phyloP scores from a whole-genome alignment of 2,113 vertebrate genomes.

The Triplophysa tibetana region DNA sequence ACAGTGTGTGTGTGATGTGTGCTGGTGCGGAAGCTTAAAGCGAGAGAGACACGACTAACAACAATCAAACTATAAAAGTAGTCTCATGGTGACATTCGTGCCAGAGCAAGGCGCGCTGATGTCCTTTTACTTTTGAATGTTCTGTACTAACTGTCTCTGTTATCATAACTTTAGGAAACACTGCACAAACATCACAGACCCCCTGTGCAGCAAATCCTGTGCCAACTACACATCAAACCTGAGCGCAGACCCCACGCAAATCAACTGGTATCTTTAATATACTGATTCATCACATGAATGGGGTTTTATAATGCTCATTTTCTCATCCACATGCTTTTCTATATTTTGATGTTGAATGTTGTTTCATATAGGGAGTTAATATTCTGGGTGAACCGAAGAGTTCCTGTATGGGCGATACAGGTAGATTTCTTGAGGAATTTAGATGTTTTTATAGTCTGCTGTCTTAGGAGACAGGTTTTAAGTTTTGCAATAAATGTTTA shows the following conservation, averaged over 20 bases:
- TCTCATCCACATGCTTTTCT: neutral
- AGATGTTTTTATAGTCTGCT: too few relatives aligned
- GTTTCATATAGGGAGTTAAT: constrained; percentile 67
- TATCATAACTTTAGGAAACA: constrained; percentile 41
- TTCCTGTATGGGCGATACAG: constrained; percentile 92
- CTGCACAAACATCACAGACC: constrained; percentile 44
- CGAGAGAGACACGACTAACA: constrained; percentile 27
- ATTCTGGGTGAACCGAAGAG: constrained; percentile 85
- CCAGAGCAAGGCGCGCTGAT: constrained; percentile 30
- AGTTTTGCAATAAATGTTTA: too few relatives aligned
- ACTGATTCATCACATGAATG: neutral
- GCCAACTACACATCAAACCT: constrained; percentile 41
- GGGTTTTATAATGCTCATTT: neutral
- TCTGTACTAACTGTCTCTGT: constrained; percentile 15
- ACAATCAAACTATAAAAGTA: constrained; percentile 15
- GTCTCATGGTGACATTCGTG: constrained; percentile 48
- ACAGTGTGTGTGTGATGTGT: neutral
- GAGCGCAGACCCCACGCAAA: constrained; percentile 53
- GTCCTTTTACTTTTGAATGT: neutral
- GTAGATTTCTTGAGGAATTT: constrained; percentile 67
- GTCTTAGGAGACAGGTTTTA: too few relatives aligned
- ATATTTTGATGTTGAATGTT: neutral
- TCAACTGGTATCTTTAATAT: constrained; percentile 67
- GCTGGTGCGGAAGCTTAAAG: constrained; percentile 5
- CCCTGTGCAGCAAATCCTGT: constrained; percentile 47